Conservation (phyloP, 2,888 invertebrate species). For the Taphrorychus bicolor region DNA sequence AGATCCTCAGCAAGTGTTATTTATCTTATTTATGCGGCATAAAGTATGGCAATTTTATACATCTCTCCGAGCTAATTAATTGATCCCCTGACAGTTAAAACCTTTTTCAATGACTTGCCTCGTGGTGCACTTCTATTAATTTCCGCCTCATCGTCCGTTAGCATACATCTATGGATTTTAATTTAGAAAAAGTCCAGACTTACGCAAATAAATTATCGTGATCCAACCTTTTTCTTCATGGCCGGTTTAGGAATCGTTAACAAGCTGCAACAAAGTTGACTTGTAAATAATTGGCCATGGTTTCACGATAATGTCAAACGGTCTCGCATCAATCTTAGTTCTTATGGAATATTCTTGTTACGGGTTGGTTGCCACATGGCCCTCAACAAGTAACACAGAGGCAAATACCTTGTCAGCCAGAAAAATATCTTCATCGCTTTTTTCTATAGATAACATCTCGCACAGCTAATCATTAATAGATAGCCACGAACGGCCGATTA, state of each 20-base stretch:
- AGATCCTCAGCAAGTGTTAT: not conserved
- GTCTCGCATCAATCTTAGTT: not conserved
- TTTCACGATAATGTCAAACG: not conserved
- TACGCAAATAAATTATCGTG: not conserved
- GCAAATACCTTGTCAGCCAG: not conserved
- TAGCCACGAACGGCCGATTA: not conserved
- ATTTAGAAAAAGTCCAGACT: not conserved
- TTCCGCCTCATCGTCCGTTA: not conserved
- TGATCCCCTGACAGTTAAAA: not conserved
- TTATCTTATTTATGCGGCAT: not conserved
- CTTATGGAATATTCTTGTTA: not conserved
- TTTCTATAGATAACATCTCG: slow-evolving; percentile 16
- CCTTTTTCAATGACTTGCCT: not conserved
- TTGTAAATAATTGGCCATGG: not conserved
- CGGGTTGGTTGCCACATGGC: not conserved
- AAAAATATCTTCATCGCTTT: not conserved
- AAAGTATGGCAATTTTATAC: not conserved
- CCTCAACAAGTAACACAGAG: not conserved
- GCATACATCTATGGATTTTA: not conserved
- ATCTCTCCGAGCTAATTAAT: not conserved
- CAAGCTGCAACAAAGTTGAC: not conserved
- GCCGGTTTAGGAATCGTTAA: not conserved
- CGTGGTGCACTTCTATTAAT: not conserved
- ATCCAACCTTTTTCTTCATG: not conserved
- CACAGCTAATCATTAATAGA: slow-evolving; percentile 16